Conservation (phyloP, 2,113 vertebrate genomes). For the Charina bottae region DNA sequence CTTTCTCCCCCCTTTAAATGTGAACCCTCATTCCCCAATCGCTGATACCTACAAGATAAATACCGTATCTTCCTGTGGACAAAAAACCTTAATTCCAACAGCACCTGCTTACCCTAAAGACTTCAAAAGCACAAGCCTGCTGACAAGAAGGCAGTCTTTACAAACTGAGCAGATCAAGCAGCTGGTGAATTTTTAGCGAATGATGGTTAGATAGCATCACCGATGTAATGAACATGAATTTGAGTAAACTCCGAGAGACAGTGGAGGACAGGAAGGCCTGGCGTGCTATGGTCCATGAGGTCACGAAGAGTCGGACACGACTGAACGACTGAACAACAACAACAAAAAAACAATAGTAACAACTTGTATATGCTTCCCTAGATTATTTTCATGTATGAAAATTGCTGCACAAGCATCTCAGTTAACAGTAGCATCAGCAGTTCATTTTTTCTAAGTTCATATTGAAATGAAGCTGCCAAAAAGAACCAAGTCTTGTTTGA, state of each 20-base stretch:
- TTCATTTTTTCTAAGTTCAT: neutral
- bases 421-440: neutral
- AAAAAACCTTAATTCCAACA: constrained; percentile 77
- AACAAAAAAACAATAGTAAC: constrained; percentile 1
- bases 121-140: constrained; percentile 76
- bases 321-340: too few species aligned
- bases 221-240: too few species aligned
- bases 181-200: constrained; percentile 78
- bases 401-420: neutral
- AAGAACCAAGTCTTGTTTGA: neutral
- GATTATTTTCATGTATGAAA: neutral
- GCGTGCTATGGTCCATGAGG: too few species aligned
- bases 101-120: constrained; percentile 78
- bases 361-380: neutral
- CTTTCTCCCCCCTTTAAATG: constrained; percentile 84
- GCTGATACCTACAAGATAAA: constrained; percentile 72
- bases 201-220: too few species aligned
- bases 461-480: neutral
- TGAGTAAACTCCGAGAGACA: too few species aligned
- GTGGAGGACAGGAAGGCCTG: too few species aligned
- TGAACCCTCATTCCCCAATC: constrained; percentile 76
- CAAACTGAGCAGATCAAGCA: constrained; percentile 90
- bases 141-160: constrained; percentile 87
- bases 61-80: constrained; percentile 70
- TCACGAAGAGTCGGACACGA: too few species aligned